Evolutionary conservation across 2,113 vertebrate species (phyloP), one percentile per base, ranked within the genome.

Genomic region (Alosa alosa): DNA sequence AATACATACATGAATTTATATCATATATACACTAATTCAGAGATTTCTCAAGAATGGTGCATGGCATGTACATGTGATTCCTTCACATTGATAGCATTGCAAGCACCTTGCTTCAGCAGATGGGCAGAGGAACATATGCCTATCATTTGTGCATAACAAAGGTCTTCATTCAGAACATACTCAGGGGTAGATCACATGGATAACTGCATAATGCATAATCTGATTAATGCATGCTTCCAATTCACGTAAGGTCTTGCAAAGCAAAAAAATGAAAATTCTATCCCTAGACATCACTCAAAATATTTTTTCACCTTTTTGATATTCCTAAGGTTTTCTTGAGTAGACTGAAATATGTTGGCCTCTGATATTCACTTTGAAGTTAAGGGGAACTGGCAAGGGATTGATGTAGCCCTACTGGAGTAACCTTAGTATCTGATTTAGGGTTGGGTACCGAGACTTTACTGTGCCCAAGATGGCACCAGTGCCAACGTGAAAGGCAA

Each of bases 291-390:
- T 78, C 6, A 15, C 25, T 72, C 31, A 25, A 13, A 25, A 13
- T 1, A 25, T 25, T 10, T 8, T 72, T 72, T n/a, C 25, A n/a
- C 6, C 25, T 25, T 86, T 86, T 89, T 86, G 41, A 83, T 25
- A 83, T 20, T 49, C 2, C 6, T 55, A 72, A n/a, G 47, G 88
- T 88, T 86, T 85, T 72, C 68, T 49, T 84, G 68, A 72, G 49
- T 82, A 88, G 11, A 75, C 57, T 85, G 78, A 25, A 81, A 83
- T 81, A 45, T 17, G 49, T n/a, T 84, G 85, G 57, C 82, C 87
- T 92, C 90, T 88, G n/a, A 91, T 89, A 89, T 44, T 88, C 18
- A 86, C 72, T 87, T 86, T 52, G 60, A 84, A 81, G 72, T 47
- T 36, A 83, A 9, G 11, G 15, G 44, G 45, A 39, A 78, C 31